A percentile compares a stretch with the other conserved stretches of the same genome.
Evolutionary conservation across 2,113 vertebrate genomes (phyloP).

Genomic region (Rattus rattus): DNA sequence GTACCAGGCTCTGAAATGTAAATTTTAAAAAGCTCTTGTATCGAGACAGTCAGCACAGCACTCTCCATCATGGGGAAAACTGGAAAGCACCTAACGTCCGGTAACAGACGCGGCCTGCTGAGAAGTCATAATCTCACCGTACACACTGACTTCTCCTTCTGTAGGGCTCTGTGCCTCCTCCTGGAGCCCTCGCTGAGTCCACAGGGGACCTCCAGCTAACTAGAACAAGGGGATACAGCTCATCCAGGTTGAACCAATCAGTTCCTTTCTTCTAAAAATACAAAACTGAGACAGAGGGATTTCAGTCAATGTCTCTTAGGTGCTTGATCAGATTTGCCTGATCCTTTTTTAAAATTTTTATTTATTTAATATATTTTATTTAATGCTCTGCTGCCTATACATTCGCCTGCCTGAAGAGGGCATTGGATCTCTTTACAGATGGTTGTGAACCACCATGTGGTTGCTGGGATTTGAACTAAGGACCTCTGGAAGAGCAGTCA

Average conservation of each 20-base stretch:
- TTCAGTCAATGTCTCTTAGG: neutral
- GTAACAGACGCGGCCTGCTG: neutral
- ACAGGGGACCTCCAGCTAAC: neutral
- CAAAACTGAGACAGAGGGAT: neutral
- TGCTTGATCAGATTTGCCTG: too few species aligned
- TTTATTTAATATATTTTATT: too few species aligned
- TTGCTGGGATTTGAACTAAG: too few species aligned
- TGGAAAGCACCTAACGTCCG: neutral
- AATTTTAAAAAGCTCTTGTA: neutral
- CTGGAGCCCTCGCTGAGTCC: neutral
- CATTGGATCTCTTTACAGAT: too few species aligned
- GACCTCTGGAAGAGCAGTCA: too few species aligned
- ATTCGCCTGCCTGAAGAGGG: too few species aligned
- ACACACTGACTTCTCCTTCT: neutral
- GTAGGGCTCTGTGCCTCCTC: neutral
- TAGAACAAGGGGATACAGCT: neutral
- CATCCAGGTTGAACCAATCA: neutral
- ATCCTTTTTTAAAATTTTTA: too few species aligned
- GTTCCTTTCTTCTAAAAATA: conserved; percentile 13
- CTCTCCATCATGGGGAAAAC: neutral
- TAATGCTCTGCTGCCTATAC: too few species aligned
- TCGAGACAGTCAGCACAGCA: conserved; percentile 1
- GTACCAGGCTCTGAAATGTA: too few species aligned
- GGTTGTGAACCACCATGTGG: too few species aligned
- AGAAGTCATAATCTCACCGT: neutral